phyloP scores from a whole-genome alignment of 2,797 vertebrate genomes.

The Borostomias antarcticus region DNA sequence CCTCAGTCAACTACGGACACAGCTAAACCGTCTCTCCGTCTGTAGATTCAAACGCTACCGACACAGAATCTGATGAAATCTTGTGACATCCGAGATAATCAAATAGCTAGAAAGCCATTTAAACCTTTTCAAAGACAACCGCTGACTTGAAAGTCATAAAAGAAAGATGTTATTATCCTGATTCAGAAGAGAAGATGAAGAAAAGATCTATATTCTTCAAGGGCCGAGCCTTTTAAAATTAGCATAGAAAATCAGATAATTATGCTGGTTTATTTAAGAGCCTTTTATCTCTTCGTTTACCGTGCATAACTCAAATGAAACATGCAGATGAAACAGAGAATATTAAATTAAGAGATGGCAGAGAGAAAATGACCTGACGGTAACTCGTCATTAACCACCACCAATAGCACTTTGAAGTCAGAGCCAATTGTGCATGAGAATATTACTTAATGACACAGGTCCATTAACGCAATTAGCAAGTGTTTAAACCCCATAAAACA shows the following conservation, averaged over 20 bases:
- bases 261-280: slow-evolving; percentile 24
- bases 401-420: slow-evolving; percentile 38
- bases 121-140: not conserved
- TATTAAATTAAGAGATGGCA: slow-evolving; percentile 29
- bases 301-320: slow-evolving; percentile 24
- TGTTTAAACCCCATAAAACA: too few relatives aligned
- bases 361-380: slow-evolving; percentile 24
- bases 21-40: too few relatives aligned
- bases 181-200: not conserved
- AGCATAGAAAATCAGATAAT: slow-evolving; percentile 25
- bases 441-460: slow-evolving; percentile 26
- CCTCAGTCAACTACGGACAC: too few relatives aligned
- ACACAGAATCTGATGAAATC: not conserved
- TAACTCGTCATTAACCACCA: slow-evolving; percentile 29
- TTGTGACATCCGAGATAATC: not conserved
- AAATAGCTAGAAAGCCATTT: not conserved
- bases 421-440: slow-evolving; percentile 32
- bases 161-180: not conserved
- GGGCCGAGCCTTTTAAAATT: slow-evolving; percentile 9
- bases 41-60: not conserved
- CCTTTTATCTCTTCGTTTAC: slow-evolving; percentile 26
- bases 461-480: too few relatives aligned
- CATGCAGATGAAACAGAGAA: slow-evolving; percentile 27
- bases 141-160: slow-evolving; percentile 1
- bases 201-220: slow-evolving; percentile 9